phyloP scores from a whole-genome alignment of 2,113 vertebrate species.

The Cryptomyrus ogoouensis region DNA sequence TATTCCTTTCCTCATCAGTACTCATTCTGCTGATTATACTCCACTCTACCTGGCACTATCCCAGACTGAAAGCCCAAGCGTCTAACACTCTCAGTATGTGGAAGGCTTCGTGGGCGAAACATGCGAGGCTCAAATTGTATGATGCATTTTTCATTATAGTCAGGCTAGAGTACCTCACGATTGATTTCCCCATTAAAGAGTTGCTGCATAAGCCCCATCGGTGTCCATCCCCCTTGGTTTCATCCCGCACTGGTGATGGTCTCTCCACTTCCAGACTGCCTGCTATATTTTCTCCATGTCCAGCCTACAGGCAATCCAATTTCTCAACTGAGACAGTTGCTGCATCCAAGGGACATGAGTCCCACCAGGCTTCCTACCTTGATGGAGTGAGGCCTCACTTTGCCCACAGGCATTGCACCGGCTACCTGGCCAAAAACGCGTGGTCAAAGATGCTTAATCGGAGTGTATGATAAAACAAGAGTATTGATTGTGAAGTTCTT shows the following conservation, averaged over 20 bases:
- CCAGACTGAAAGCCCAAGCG: not conserved
- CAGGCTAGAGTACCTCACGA: not conserved
- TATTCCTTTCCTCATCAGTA: not conserved
- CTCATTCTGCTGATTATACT: not conserved
- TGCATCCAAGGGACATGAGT: not conserved
- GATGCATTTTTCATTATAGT: constrained; percentile 1
- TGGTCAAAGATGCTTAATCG: not conserved
- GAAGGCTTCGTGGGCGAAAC: not conserved
- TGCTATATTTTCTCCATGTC: constrained; percentile 1
- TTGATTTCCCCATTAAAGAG: not conserved
- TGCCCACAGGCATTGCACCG: not conserved
- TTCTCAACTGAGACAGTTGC: not conserved
- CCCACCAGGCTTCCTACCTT: not conserved
- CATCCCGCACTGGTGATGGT: not conserved
- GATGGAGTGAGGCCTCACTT: not conserved
- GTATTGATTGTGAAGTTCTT: not conserved
- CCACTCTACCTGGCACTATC: not conserved
- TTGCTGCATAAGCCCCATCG: not conserved
- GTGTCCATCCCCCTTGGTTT: not conserved
- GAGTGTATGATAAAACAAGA: not conserved
- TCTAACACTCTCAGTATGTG: not conserved
- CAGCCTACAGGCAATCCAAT: constrained; percentile 8
- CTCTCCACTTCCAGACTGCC: not conserved
- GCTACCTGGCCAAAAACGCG: not conserved
- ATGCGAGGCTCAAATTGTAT: not conserved